These are phyloP conservation scores for Mactra quadrangularis DNA, from an alignment of 1,140 invertebrate genomes.

Conservation along the genomic window DNA sequence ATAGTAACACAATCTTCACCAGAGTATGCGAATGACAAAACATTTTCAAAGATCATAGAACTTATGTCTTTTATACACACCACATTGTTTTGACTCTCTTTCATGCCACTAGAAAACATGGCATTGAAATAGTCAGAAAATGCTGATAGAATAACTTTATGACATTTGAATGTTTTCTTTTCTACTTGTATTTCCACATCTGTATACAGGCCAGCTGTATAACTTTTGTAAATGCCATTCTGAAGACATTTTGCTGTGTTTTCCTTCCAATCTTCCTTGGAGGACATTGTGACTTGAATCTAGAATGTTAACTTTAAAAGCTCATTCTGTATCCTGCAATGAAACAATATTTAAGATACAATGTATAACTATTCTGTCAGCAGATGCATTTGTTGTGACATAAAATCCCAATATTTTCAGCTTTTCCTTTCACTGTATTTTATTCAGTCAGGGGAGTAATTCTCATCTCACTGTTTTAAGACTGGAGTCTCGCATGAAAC, in stretches of 20 bases:
- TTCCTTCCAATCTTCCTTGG: constrained; percentile 50
- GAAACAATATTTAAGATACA: too few species aligned
- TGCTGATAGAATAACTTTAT: constrained; percentile 69
- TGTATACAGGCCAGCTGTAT: constrained; percentile 61
- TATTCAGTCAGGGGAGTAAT: too few species aligned
- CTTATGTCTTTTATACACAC: constrained; percentile 73
- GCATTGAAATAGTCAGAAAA: constrained; percentile 71
- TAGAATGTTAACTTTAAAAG: too few species aligned
- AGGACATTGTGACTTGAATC: neutral
- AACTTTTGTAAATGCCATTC: constrained; percentile 56
- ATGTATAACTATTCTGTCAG: too few species aligned
- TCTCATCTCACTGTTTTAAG: too few species aligned
- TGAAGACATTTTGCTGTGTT: constrained; percentile 54
- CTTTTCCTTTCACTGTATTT: too few species aligned
- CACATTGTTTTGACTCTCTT: constrained; percentile 70
- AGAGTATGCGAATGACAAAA: constrained; percentile 71
- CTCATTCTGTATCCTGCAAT: too few species aligned
- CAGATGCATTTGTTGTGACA: too few species aligned
- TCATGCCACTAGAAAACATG: constrained; percentile 76
- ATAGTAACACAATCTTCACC: constrained; percentile 69
- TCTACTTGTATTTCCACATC: constrained; percentile 69
- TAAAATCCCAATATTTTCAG: too few species aligned
- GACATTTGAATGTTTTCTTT: constrained; percentile 67
- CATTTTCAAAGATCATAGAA: constrained; percentile 66
- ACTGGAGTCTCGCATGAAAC: too few species aligned